phyloP scores from a whole-genome alignment of 92 coral and sea anemone genomes.

The Galaxea fascicularis region DNA sequence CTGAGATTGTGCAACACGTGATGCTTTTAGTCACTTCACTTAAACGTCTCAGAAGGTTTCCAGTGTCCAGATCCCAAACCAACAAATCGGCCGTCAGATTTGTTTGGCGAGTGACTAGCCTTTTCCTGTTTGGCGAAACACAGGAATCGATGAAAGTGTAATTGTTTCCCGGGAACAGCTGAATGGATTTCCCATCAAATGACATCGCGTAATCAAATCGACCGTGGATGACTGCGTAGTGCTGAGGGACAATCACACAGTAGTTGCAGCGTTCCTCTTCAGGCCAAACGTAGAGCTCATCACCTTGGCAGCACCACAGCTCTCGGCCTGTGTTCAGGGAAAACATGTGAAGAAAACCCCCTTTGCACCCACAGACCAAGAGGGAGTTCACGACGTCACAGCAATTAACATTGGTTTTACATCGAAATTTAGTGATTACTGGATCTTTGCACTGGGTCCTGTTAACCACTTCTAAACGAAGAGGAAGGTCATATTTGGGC shows the following conservation, averaged over 20 bases:
- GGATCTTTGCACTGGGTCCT: conserved; percentile 53
- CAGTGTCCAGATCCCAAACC: conserved; percentile 61
- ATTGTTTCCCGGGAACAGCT: conserved; percentile 39
- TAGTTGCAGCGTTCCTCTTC: conserved; percentile 60
- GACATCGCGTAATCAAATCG: conserved; percentile 55
- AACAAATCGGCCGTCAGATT: conserved; percentile 49
- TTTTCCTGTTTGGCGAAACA: conserved; percentile 55
- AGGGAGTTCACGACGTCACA: conserved; percentile 58
- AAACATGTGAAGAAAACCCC: conserved; percentile 59
- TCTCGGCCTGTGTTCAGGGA: conserved; percentile 68
- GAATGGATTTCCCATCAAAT: conserved; percentile 2
- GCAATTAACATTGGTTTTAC: conserved; percentile 54
- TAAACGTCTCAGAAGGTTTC: conserved; percentile 14
- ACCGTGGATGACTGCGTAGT: conserved; percentile 47
- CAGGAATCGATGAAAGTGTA: conserved; percentile 59
- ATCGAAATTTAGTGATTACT: conserved; percentile 45
- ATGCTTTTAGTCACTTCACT: conserved; percentile 42
- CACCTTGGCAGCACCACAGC: conserved; percentile 43
- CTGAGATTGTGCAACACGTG: conserved; percentile 58
- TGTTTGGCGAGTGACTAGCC: conserved; percentile 47
- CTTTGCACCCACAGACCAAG: conserved; percentile 62
- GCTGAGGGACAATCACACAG: conserved; percentile 64
- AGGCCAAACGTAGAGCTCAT: conserved; percentile 58
- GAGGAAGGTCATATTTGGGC: conserved; percentile 40
- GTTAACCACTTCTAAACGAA: conserved; percentile 56